phyloP scores from a whole-genome alignment of 1,140 invertebrate genomes.

The Euwallacea similis region DNA sequence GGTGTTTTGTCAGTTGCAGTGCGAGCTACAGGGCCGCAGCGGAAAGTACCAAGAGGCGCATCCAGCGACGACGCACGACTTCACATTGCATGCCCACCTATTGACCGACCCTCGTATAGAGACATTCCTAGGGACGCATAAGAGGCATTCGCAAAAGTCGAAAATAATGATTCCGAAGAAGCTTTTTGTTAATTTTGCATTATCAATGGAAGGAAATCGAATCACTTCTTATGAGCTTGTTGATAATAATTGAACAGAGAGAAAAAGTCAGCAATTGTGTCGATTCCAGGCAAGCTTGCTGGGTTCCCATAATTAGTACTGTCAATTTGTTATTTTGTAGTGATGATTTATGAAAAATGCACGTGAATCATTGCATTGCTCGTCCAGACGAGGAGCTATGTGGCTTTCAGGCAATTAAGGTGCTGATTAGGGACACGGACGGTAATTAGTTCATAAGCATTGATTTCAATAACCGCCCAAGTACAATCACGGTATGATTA shows the following conservation, averaged over 20 bases:
- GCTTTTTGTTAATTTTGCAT: background rate
- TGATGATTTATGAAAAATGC: background rate
- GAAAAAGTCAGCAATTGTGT: background rate
- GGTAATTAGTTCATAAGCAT: too few species aligned
- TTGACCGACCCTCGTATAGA: too few species aligned
- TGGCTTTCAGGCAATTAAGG: background rate
- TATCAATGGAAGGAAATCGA: background rate
- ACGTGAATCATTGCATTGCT: background rate
- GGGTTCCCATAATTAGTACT: background rate
- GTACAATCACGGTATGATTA: constrained; percentile 6
- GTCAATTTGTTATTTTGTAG: background rate
- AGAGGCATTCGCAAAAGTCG: too few species aligned
- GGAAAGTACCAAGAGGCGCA: too few species aligned
- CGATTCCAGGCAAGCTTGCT: background rate
- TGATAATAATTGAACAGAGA: background rate
- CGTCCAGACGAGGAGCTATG: background rate
- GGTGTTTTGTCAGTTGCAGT: too few species aligned
- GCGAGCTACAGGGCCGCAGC: too few species aligned
- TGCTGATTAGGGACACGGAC: background rate
- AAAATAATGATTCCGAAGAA: too few species aligned
- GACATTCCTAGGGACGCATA: too few species aligned
- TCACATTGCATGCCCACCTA: too few species aligned
- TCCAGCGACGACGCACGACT: too few species aligned
- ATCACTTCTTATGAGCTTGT: background rate
- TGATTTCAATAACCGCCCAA: background rate